Percentiles rank a stretch among this genome's conserved stretches.
Conservation (phyloP, 1,140 invertebrate genomes). For the Drosophila melanica region DNA sequence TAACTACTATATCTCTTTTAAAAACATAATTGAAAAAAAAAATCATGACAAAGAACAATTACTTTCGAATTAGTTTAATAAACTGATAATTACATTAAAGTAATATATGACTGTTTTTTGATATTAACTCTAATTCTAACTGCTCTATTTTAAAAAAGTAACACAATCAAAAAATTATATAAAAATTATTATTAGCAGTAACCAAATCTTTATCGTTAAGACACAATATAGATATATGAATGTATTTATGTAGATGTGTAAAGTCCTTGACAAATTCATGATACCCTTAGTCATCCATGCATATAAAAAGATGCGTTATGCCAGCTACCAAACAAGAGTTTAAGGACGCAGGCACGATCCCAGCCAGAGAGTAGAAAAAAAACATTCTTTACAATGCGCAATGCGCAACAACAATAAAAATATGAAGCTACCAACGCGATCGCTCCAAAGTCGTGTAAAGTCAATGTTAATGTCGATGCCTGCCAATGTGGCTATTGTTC, state of each 20-base stretch:
- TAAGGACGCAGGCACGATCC: conserved; percentile 76
- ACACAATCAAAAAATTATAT: too few species aligned
- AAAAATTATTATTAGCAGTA: too few species aligned
- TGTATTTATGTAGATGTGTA: background rate
- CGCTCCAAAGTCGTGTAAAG: conserved; percentile 80
- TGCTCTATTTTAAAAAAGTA: too few species aligned
- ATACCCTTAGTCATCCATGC: conserved; percentile 26
- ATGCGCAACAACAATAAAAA: conserved; percentile 76
- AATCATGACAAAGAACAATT: too few species aligned
- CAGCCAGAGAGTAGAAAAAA: conserved; percentile 21
- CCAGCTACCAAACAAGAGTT: conserved; percentile 49
- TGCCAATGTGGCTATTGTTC: conserved; percentile 72
- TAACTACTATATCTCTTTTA: too few species aligned
- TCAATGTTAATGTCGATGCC: conserved; percentile 83
- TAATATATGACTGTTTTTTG: too few species aligned
- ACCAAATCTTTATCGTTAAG: too few species aligned
- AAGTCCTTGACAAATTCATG: background rate
- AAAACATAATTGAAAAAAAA: too few species aligned
- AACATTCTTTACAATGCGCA: conserved; percentile 76
- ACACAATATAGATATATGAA: too few species aligned
- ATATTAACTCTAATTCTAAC: too few species aligned
- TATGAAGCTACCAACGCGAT: conserved; percentile 77
- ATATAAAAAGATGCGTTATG: conserved; percentile 71
- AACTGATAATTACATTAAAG: too few species aligned
- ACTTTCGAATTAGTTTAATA: too few species aligned